phyloP scores from a whole-genome alignment of 2,888 invertebrate genomes.

The Camponotus fellah region DNA sequence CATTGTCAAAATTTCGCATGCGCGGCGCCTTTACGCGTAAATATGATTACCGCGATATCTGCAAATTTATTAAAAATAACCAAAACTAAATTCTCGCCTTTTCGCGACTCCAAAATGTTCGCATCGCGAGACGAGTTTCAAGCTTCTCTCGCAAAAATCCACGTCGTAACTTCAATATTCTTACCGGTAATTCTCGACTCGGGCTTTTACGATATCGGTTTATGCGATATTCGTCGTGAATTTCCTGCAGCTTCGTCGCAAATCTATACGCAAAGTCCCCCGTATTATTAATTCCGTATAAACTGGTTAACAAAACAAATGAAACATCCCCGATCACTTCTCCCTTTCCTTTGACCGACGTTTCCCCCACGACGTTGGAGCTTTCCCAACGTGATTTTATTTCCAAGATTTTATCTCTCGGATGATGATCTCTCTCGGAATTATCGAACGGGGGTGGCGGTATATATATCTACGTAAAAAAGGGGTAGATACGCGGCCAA shows the following conservation, averaged over 20 bases:
- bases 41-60: constrained; percentile 11
- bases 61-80: constrained; percentile 38
- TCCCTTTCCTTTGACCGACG: neutral
- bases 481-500: constrained; percentile 20
- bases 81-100: constrained; percentile 15
- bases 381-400: constrained; percentile 37
- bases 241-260: neutral
- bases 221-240: constrained; percentile 30
- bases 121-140: neutral
- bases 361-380: neutral
- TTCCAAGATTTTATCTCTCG: constrained; percentile 36
- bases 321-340: neutral
- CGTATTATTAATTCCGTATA: neutral
- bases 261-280: neutral
- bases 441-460: constrained; percentile 29
- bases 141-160: neutral
- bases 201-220: constrained; percentile 39
- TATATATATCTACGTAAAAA: constrained; percentile 18
- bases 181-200: constrained; percentile 35
- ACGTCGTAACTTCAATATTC: constrained; percentile 31
- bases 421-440: constrained; percentile 28
- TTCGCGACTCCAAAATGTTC: neutral
- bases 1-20: constrained; percentile 1
- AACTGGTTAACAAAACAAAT: constrained; percentile 16
- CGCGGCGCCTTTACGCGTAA: neutral